Percentiles rank a stretch among this genome's conserved stretches.
Evolutionary conservation across 1,140 invertebrate genomes (phyloP).

Genomic region (Pemphigus obesinymphae): DNA sequence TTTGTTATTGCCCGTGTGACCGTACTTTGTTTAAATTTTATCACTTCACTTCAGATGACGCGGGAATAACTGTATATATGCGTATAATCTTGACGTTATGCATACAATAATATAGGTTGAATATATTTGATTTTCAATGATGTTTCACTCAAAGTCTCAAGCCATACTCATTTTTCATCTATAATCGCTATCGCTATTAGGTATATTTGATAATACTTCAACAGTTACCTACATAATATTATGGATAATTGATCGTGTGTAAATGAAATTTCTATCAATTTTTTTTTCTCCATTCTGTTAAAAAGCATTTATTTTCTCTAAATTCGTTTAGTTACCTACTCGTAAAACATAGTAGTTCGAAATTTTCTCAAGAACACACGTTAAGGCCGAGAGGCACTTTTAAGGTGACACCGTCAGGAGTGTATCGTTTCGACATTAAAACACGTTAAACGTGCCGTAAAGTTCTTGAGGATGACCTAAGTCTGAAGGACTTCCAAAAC

Average conservation of each 20-base stretch:
- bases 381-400: constrained; percentile 31
- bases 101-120: no score
- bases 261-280: no score
- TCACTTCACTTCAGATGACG: background rate
- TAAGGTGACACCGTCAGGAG: constrained; percentile 16
- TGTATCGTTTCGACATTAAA: constrained; percentile 14
- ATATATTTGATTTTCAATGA: no score
- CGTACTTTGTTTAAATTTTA: background rate
- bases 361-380: constrained; percentile 27
- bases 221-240: no score
- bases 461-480: constrained; percentile 36
- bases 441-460: constrained; percentile 22
- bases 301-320: background rate
- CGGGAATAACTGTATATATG: no score
- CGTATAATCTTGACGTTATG: no score
- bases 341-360: background rate
- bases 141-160: no score
- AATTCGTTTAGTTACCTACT: background rate
- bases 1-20: background rate
- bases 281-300: background rate
- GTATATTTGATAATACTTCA: no score
- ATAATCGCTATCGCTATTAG: no score
- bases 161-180: no score
- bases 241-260: no score
- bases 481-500: constrained; percentile 29